phyloP scores from a whole-genome alignment of 35 echinoderm and acorn worm genomes.

The Apostichopus japonicus region DNA sequence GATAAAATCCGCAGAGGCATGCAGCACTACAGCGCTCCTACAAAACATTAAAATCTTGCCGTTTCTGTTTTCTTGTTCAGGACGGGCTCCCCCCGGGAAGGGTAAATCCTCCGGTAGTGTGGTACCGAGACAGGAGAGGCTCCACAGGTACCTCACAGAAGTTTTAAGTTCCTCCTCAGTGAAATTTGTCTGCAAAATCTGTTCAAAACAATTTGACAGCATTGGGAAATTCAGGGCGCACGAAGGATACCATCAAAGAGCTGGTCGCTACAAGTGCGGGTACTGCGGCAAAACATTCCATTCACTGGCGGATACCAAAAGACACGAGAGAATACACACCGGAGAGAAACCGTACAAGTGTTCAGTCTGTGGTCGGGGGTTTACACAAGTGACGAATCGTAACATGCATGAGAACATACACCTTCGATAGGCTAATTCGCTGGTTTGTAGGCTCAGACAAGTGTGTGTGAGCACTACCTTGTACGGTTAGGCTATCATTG shows the following conservation, averaged over 20 bases:
- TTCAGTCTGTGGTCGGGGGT: slow-evolving; percentile 31
- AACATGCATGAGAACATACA: slow-evolving; percentile 20
- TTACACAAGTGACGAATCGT: slow-evolving; percentile 4
- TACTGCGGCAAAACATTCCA: slow-evolving; percentile 40
- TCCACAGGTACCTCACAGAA: not conserved
- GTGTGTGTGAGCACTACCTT: too few relatives aligned
- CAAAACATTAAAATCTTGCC: not conserved
- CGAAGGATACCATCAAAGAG: slow-evolving; percentile 22
- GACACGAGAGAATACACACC: slow-evolving; percentile 22
- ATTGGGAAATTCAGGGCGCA: slow-evolving; percentile 28
- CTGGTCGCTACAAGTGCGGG: slow-evolving; percentile 21
- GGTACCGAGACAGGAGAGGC: not conserved
- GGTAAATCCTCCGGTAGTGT: not conserved
- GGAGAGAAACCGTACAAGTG: slow-evolving; percentile 57
- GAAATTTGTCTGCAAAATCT: slow-evolving; percentile 37
- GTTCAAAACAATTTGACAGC: slow-evolving; percentile 27
- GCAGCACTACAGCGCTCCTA: too few relatives aligned
- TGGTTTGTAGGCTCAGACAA: too few relatives aligned
- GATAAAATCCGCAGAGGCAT: too few relatives aligned
- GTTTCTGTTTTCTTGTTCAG: slow-evolving; percentile 25
- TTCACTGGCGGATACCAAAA: not conserved
- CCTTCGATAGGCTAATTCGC: not conserved
- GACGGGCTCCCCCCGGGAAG: slow-evolving; percentile 7
- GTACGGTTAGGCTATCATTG: too few relatives aligned
- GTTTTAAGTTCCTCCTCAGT: not conserved